Conservation (phyloP, 2,797 vertebrate species). For the Acrocephalus scirpaceus region DNA sequence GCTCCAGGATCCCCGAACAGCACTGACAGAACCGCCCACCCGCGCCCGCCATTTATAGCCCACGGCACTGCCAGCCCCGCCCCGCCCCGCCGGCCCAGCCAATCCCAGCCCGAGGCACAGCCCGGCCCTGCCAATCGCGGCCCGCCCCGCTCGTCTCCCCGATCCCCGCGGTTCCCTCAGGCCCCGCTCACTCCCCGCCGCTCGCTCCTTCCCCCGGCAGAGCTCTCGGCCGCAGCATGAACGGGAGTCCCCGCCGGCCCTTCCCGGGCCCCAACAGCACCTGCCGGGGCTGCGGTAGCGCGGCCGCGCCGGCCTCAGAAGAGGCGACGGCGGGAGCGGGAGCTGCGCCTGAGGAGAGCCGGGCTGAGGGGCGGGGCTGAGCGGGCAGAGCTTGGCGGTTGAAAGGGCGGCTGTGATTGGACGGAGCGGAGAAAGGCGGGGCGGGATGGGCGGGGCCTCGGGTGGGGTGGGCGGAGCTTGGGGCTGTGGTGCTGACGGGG, state of each 20-base stretch:
- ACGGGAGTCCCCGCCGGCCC: neutral
- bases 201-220: neutral
- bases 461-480: neutral
- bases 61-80: no score
- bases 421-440: no score
- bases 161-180: no score
- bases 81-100: neutral
- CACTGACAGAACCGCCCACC: no score
- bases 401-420: neutral
- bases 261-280: neutral
- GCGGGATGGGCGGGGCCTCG: neutral
- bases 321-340: no score
- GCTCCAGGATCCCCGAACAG: no score
- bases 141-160: no score
- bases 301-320: neutral
- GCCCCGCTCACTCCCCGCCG: no score
- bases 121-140: neutral
- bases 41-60: neutral
- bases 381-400: neutral
- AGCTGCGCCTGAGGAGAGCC: neutral
- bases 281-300: neutral
- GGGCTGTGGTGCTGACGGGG: no score
- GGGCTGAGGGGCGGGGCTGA: no score
- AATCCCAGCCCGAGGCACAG: neutral
- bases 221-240: neutral